Base-by-base conservation (phyloP, 2,888 invertebrate species). In the Andricus curvator region DNA sequence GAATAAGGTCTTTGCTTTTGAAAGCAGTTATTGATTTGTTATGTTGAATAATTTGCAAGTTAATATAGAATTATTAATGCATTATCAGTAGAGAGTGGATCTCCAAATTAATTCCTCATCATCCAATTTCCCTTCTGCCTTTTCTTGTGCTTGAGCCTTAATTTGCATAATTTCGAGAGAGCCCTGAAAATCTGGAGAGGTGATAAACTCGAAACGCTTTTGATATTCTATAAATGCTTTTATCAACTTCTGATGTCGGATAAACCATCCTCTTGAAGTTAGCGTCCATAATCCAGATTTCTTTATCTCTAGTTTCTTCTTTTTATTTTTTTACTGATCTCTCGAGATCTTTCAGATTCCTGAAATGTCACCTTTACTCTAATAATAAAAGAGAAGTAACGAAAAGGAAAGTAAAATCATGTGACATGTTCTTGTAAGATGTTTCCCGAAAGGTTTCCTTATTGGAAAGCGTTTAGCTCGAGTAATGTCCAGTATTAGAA, bases 191-290 rank as follows among this genome's bases (percentile, higher is more conserved):
- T 29, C 29, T 51, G 25, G 70, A 29, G 20, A 51, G 70, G 20
- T 33, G 33, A 70, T 70, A 48, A 70, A 70, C 48, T 70, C 48
- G 33, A 51, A 70, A 70, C 51, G 48, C 9, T 15, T 51, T 70
- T 70, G 20, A 70, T 51, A 70, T 48, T 70, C 70, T 22, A 13
- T 48, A 51, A 25, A 70, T 29, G 51, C 51, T 29, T 51, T 70
- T 13, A 33, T 33, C 33, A 6, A 33, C 33, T 33, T 33, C 33
- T 4, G 33, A 33, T 6, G 33, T 33, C 33, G 48, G 29, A 70
- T 51, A 70, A 70, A 51, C 48, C 68, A 48, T 68, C 25, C 25
- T n/a, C 20, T 51, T 56, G 11, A 6, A 70, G 29, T 70, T 70
- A 29, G 20, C n/a, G 8, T 41, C n/a, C 44, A 68, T n/a, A 22